These are phyloP conservation scores for Diabrotica undecimpunctata DNA, from an alignment of 1,140 invertebrate genomes.

Conservation along the genomic window DNA sequence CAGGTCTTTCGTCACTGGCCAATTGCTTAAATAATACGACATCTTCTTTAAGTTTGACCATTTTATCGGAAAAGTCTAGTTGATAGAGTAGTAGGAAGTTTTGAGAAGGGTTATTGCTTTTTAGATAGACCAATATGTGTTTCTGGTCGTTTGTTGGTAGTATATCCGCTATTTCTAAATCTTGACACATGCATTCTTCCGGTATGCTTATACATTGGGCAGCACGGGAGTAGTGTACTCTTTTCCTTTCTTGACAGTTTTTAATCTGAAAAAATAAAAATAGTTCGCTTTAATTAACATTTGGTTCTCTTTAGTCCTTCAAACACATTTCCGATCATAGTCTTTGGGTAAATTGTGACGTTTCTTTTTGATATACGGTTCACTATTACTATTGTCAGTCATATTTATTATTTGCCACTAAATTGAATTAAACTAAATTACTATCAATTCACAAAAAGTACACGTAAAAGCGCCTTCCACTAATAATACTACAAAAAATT, in stretches of 20 bases:
- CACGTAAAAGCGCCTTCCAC: no score
- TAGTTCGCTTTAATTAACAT: neutral
- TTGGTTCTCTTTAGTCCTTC: no score
- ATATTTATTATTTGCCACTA: no score
- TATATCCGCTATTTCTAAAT: constrained; percentile 57
- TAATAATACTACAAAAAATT: no score
- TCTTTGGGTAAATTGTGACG: no score
- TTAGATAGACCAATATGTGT: constrained; percentile 62
- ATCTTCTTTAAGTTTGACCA: constrained; percentile 57
- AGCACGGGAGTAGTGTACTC: constrained; percentile 46
- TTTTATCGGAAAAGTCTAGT: constrained; percentile 54
- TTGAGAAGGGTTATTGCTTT: constrained; percentile 36
- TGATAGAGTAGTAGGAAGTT: constrained; percentile 56
- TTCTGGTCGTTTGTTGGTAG: constrained; percentile 61
- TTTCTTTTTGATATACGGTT: no score
- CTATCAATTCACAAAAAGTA: no score
- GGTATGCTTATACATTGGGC: constrained; percentile 55
- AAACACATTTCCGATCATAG: no score
- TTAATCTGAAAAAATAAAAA: constrained; percentile 26
- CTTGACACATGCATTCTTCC: constrained; percentile 46
- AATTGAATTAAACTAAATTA: no score
- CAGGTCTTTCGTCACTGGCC: constrained; percentile 58
- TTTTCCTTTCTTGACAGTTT: constrained; percentile 38
- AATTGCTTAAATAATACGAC: constrained; percentile 62
- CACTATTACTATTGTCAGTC: no score